Base-by-base conservation (phyloP, 2,113 vertebrate species). In the Albula glossodonta region DNA sequence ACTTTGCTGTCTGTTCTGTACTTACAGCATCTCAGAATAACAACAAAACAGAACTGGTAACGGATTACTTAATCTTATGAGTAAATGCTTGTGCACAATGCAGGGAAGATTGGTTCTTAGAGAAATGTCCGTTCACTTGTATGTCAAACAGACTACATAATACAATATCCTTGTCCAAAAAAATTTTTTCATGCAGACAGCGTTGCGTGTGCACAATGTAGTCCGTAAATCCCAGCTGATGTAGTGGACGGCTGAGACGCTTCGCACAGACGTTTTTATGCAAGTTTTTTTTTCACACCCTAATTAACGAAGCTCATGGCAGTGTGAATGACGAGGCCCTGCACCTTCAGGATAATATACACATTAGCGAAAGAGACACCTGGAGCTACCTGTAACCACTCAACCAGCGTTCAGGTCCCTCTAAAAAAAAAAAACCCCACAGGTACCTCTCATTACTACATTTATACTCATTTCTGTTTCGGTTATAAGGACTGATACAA, bases 401-500 rank as follows among this genome's bases (percentile, higher is more conserved):
- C 92, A 94, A 94, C 93, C 95, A 93, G 90, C 78, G 89, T 92
- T 92, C 92, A 63, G 78, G 31, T 48, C 52, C 93, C 90, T 91
- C 94, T 93, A 92, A 90, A 91, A 85, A 85, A 85, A 88, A 90
- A 88, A 89, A 91, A 93, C 96, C 96, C 95, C 96, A 93, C 63
- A 86, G 95, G 94, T 93, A 86, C 90, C 87, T 90, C 95, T 97
- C 97, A 98, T 97, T 95, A 94, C 92, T 95, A 93, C 94, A 96
- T 94, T 94, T 91, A 91, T 92, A 93, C 93, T 94, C 94, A 93
- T 96, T 95, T 92, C 93, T 41, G 6, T 95, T 95, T 95, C 94
- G 95, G 96, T 96, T 94, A 94, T 10, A 80, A 87, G 86, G 86
- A 78, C 87, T 90, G 87, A 89, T 85, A 81, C 90, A 84, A 89